Evolutionary conservation across 2,113 vertebrate genomes (phyloP).

Genomic region (Osmerus eperlanus): DNA sequence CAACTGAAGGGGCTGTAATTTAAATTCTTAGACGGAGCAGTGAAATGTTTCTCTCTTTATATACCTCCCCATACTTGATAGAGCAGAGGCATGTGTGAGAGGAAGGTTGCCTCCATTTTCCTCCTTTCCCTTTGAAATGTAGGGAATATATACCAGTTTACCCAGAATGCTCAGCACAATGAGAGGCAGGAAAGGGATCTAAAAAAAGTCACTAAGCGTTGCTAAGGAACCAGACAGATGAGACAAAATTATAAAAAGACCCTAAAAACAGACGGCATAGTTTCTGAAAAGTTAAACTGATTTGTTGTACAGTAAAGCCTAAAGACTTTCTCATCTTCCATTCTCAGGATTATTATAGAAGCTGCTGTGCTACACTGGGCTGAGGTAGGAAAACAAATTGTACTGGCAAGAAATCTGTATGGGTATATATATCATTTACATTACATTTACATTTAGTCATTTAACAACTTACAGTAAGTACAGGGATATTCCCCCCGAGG

Average conservation of each 20-base stretch:
- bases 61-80: slow-evolving; percentile 38
- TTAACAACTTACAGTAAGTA: no score
- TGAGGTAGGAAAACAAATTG: not conserved
- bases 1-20: slow-evolving; percentile 41
- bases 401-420: slow-evolving; percentile 4
- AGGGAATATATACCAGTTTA: slow-evolving; percentile 31
- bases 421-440: not conserved
- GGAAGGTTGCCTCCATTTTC: slow-evolving; percentile 29
- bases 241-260: not conserved
- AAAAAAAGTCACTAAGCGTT: not conserved
- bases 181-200: not conserved
- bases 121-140: slow-evolving; percentile 43
- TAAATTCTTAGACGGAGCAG: slow-evolving; percentile 34
- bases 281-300: not conserved
- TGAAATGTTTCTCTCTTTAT: slow-evolving; percentile 34
- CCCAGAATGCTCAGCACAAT: slow-evolving; percentile 12
- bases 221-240: slow-evolving; percentile 3
- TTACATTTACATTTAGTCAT: no score
- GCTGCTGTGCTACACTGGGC: not conserved
- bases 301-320: not conserved
- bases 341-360: not conserved
- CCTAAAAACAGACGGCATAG: not conserved
- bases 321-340: not conserved
- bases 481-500: no score
- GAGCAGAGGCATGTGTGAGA: slow-evolving; percentile 13